Evolutionary conservation across 2,113 vertebrate species (phyloP).

Genomic region (Macrotus californicus): DNA sequence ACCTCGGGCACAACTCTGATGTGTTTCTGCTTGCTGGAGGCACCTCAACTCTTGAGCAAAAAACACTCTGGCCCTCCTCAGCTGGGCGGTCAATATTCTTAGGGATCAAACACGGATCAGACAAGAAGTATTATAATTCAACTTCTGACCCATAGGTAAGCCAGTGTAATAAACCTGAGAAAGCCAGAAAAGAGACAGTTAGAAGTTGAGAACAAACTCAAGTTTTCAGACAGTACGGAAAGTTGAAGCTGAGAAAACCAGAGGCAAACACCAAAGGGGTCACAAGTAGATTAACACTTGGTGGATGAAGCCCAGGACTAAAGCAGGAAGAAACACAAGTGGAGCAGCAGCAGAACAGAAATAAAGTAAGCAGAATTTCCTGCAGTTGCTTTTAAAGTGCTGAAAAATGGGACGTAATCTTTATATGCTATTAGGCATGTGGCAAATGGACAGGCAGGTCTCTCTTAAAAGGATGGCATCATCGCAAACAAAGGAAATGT

Average conservation of each 20-base stretch:
- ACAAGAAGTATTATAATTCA: not conserved
- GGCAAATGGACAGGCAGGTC: not conserved
- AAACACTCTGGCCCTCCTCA: not conserved
- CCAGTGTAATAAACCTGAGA: not conserved
- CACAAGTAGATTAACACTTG: not conserved
- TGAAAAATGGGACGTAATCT: not conserved
- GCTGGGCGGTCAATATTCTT: not conserved
- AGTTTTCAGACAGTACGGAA: constrained; percentile 15
- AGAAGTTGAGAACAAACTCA: not conserved
- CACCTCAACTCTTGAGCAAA: not conserved
- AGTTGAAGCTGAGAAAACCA: not conserved
- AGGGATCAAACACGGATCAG: constrained; percentile 24
- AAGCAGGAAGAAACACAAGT: not conserved
- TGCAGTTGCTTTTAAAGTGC: not conserved
- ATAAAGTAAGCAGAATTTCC: not conserved
- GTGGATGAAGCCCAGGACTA: not conserved
- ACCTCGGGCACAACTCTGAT: not conserved
- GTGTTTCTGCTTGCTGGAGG: not conserved
- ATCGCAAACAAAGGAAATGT: not conserved
- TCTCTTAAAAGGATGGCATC: not conserved
- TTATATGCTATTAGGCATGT: not conserved
- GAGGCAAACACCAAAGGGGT: not conserved
- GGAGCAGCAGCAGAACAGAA: not conserved
- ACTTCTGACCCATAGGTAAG: constrained; percentile 10
- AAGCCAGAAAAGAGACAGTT: constrained; percentile 6